These are phyloP conservation scores for Tenrec ecaudatus DNA, from an alignment of 2,113 vertebrate species.

Conservation along the genomic window DNA sequence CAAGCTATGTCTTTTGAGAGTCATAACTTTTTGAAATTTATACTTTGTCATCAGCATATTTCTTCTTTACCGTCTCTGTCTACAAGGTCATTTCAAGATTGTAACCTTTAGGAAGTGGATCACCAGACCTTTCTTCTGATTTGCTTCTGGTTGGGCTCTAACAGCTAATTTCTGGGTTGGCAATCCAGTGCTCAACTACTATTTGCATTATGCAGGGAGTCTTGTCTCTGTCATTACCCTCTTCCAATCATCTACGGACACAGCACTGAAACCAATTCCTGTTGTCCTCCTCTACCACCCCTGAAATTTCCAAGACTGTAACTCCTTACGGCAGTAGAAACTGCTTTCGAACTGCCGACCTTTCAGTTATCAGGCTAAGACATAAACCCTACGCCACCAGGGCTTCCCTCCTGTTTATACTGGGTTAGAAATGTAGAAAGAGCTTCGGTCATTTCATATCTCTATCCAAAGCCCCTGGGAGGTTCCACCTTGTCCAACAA, in stretches of 20 bases:
- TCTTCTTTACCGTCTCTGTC: background rate
- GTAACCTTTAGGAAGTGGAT: background rate
- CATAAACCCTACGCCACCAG: background rate
- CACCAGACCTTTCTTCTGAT: background rate
- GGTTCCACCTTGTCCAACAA: background rate
- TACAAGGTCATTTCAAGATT: background rate
- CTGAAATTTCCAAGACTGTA: background rate
- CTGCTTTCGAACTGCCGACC: no score
- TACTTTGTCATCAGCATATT: background rate
- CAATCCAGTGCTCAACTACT: background rate
- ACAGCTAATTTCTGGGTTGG: background rate
- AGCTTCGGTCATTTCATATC: background rate
- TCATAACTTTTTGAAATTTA: background rate
- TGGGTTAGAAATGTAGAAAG: conserved; percentile 13
- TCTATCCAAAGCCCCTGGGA: background rate
- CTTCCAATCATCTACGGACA: background rate
- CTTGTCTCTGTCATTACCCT: background rate
- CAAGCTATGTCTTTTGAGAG: background rate
- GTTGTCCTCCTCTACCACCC: background rate
- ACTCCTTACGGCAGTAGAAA: no score
- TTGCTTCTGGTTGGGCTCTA: background rate
- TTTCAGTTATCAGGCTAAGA: no score
- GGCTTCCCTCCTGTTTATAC: background rate
- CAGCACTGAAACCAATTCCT: background rate
- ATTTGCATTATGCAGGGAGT: background rate